These are phyloP conservation scores for Dendrocopos noguchii DNA, from an alignment of 2,113 vertebrate species.

Conservation along the genomic window DNA sequence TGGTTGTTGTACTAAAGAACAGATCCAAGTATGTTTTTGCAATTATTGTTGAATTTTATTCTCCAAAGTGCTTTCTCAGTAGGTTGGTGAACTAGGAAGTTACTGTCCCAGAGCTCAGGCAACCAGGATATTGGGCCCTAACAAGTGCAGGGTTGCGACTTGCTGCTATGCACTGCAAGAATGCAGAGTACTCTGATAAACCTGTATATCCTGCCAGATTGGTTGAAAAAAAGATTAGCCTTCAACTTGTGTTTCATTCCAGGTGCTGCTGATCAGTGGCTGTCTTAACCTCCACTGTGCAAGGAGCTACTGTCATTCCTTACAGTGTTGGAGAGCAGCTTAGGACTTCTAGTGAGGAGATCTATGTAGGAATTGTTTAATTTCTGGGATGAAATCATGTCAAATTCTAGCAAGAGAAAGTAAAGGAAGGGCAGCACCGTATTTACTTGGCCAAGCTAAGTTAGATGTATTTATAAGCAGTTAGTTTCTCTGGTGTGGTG, in stretches of 20 bases:
- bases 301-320: not conserved
- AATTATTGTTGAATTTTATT: not conserved
- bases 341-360: not conserved
- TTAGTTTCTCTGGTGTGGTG: not conserved
- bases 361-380: not conserved
- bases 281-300: not conserved
- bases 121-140: not conserved
- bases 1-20: not conserved
- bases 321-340: fast-evolving
- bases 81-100: not conserved
- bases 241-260: not conserved
- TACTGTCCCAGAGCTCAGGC: not conserved
- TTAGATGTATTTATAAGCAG: not conserved
- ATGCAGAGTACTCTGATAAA: not conserved
- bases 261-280: not conserved
- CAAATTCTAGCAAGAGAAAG: not conserved
- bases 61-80: not conserved
- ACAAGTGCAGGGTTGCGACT: not conserved
- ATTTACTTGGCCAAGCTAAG: not conserved
- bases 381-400: not conserved
- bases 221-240: not conserved
- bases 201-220: not conserved
- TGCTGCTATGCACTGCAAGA: not conserved
- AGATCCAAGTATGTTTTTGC: not conserved
- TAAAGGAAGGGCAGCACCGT: not conserved